Conservation (phyloP, 2,797 vertebrate genomes). For the Coilia nasus region DNA sequence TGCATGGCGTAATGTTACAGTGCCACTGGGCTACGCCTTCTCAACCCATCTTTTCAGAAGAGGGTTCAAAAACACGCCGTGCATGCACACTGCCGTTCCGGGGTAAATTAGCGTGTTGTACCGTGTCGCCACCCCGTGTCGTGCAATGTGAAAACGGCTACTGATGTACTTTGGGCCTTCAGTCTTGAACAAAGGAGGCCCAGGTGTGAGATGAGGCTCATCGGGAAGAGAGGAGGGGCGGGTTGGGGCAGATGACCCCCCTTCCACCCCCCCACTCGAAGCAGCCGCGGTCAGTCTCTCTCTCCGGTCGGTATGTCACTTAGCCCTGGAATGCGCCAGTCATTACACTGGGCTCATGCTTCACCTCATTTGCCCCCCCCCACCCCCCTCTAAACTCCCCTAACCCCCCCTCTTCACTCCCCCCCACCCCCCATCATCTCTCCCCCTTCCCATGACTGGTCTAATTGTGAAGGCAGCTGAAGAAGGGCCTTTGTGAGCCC, state of each 20-base stretch:
- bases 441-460: conserved; percentile 58
- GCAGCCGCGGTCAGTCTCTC: conserved; percentile 36
- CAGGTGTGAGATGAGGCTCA: conserved; percentile 59
- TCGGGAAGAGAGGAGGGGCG: conserved; percentile 42
- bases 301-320: conserved; percentile 72
- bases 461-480: conserved; percentile 70
- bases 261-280: background rate
- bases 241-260: conserved; percentile 48
- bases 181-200: conserved; percentile 47
- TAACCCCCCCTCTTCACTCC: background rate
- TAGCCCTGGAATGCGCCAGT: conserved; percentile 75
- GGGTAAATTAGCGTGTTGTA: too few species aligned
- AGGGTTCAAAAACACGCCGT: too few species aligned
- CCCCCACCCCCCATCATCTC: background rate
- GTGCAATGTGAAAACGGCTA: too few species aligned
- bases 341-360: conserved; percentile 68
- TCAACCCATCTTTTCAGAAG: too few species aligned
- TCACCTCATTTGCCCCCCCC: conserved; percentile 68
- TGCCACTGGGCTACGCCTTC: too few species aligned
- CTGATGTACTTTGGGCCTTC: conserved; percentile 40
- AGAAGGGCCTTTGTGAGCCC: conserved; percentile 70
- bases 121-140: too few species aligned
- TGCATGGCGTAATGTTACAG: too few species aligned
- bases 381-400: background rate
- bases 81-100: too few species aligned